Base-by-base conservation (phyloP, 2,113 vertebrate genomes). In the Chauna torquata region DNA sequence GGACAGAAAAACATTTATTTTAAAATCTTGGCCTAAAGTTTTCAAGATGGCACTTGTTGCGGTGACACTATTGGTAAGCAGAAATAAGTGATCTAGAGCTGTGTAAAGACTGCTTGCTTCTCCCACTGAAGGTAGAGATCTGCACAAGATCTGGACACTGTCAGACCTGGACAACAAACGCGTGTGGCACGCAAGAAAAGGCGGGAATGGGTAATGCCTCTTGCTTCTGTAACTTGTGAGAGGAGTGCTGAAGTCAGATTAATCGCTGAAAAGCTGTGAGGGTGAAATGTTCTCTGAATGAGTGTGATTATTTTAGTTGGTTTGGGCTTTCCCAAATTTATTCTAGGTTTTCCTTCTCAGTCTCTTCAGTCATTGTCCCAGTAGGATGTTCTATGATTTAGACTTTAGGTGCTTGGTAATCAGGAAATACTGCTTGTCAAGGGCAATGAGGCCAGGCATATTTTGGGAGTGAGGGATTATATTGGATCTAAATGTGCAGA, bases 211-310 rank as follows among this genome's bases (percentile, higher is more conserved):
- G 27, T 2, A 8, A 40, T 16, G 14, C 10, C 34, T 92, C 8
- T 52, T 3, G 1, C 20, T 81, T 57, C 61, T 0, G 0, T 44
- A 61, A 36, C 30, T 8, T 57, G 79, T 52, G 34, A 90, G 49
- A 76, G 16, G 77, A 65, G 23, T 23, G 8, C 52, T 82, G 47
- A 68, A 79, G 50, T 32, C 70, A 17, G 4, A 1, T 57, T 30
- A 74, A 44, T 62, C 47, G 23, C 68, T 23, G 50, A 36, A 69
- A 36, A 42, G 25, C n/a, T 32, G 20, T 3, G 1, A 24, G 16
- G 27, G 28, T n/a, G 40, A 74, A 61, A 42, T n/a, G 8, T 30
- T 62, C 57, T 85, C 70, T 70, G 30, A 79, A 65, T 27, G n/a
- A 6, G 0, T 9, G 8, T 34, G 18, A 59, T 32, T 2, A 3